Percentiles rank a stretch among this genome's conserved stretches.
phyloP scores from a whole-genome alignment of 1,140 invertebrate genomes.

The Helicoverpa armigera region DNA sequence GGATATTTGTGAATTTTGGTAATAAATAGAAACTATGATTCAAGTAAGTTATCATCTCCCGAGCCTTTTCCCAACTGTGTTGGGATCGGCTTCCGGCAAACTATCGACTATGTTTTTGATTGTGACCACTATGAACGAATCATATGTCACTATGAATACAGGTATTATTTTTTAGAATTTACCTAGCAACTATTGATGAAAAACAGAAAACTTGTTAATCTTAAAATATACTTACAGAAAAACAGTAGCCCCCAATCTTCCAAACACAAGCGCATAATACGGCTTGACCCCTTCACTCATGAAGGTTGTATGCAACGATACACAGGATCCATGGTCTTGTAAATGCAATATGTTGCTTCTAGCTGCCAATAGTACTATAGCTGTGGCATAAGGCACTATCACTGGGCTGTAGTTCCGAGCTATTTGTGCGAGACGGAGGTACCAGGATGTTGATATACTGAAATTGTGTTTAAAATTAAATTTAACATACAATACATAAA shows the following conservation, averaged over 20 bases:
- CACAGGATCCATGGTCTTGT: slow-evolving; percentile 59
- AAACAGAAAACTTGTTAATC: not conserved
- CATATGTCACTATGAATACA: no score
- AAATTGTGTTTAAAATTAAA: slow-evolving; percentile 29
- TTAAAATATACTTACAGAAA: slow-evolving; percentile 64
- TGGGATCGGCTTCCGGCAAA: no score
- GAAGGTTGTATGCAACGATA: slow-evolving; percentile 69
- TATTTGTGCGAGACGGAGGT: slow-evolving; percentile 70
- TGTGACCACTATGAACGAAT: no score
- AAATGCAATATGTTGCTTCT: slow-evolving; percentile 66
- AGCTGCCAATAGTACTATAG: slow-evolving; percentile 69
- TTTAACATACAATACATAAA: no score
- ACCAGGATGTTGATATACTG: slow-evolving; percentile 78
- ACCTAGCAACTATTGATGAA: not conserved
- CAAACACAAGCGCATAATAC: slow-evolving; percentile 70
- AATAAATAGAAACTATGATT: no score
- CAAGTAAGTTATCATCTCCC: no score
- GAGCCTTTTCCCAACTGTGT: no score
- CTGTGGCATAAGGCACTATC: slow-evolving; percentile 72
- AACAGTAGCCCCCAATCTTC: slow-evolving; percentile 59
- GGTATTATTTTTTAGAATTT: no score
- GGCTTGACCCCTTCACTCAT: slow-evolving; percentile 74
- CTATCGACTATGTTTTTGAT: no score
- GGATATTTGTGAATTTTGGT: no score
- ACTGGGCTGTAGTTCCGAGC: slow-evolving; percentile 73